Evolutionary conservation across 2,888 invertebrate species (phyloP).

Genomic region (Diogma glabrata): DNA sequence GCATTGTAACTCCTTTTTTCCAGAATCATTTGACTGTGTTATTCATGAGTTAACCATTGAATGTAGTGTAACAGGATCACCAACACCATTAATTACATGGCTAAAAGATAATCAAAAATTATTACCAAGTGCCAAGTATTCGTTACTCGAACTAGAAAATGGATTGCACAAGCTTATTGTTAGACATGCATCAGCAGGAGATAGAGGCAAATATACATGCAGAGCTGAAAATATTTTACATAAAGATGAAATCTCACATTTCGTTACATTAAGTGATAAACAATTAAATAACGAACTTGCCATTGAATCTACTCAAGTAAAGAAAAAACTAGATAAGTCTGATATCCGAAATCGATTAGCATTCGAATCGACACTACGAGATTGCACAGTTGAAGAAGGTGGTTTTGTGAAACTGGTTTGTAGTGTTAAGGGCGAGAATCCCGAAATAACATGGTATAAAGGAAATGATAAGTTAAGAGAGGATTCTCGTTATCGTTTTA

Average conservation of each 20-base stretch:
- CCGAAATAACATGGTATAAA: conserved; percentile 61
- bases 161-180: conserved; percentile 60
- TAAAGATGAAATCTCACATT: conserved; percentile 10
- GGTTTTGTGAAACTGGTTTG: conserved; percentile 68
- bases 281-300: conserved; percentile 11
- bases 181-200: conserved; percentile 46
- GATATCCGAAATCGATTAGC: conserved; percentile 56
- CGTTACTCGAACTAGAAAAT: conserved; percentile 49
- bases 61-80: conserved; percentile 63
- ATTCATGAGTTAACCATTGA: conserved; percentile 63
- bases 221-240: conserved; percentile 57
- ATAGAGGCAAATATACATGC: conserved; percentile 65
- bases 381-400: conserved; percentile 61
- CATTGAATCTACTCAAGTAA: no score
- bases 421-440: conserved; percentile 59
- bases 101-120: conserved; percentile 52
- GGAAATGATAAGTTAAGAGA: conserved; percentile 46
- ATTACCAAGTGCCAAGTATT: conserved; percentile 42
- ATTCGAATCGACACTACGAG: conserved; percentile 62
- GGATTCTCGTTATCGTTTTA: conserved; percentile 42
- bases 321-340: conserved; percentile 18
- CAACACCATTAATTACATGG: conserved; percentile 62
- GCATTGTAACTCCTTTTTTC: conserved; percentile 13
- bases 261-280: conserved; percentile 5
- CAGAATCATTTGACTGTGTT: conserved; percentile 55